Conservation (phyloP, 2,888 invertebrate species). For the Cephus spinipes region DNA sequence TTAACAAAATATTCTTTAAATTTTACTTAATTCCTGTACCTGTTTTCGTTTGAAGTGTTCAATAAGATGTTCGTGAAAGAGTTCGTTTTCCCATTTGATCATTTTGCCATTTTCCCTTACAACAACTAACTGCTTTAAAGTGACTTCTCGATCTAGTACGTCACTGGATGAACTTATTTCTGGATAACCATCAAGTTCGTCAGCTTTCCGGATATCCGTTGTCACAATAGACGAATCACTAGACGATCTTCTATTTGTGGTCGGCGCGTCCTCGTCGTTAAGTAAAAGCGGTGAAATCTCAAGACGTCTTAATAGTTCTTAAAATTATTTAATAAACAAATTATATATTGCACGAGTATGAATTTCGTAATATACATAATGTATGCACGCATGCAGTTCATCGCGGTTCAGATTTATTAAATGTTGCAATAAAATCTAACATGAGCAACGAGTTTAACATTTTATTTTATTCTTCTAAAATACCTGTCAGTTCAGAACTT, state of each 20-base stretch:
- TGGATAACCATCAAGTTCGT: conserved; percentile 4
- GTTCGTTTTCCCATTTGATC: conserved; percentile 29
- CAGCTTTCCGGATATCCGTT: conserved; percentile 14
- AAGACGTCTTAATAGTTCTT: conserved; percentile 28
- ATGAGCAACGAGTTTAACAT: no score
- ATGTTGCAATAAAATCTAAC: no score
- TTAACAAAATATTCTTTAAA: not conserved
- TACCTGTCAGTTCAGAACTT: no score
- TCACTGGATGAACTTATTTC: conserved; percentile 5
- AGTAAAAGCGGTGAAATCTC: conserved; percentile 32
- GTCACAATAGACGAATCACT: conserved; percentile 7
- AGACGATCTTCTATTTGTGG: conserved; percentile 14
- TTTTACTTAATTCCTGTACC: conserved; percentile 14
- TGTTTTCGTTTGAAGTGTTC: conserved; percentile 36
- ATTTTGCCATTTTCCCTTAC: conserved; percentile 20
- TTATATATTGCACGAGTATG: no score
- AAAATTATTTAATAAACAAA: not conserved
- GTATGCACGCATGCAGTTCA: no score
- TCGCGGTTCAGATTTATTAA: no score
- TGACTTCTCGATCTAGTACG: conserved; percentile 22
- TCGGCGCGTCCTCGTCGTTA: conserved; percentile 16
- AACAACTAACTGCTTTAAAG: conserved; percentile 20
- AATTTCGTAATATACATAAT: no score
- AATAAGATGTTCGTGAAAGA: conserved; percentile 33
- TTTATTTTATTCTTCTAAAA: no score